phyloP scores from a whole-genome alignment of 2,113 vertebrate genomes.

The Mionectes macconnelli region DNA sequence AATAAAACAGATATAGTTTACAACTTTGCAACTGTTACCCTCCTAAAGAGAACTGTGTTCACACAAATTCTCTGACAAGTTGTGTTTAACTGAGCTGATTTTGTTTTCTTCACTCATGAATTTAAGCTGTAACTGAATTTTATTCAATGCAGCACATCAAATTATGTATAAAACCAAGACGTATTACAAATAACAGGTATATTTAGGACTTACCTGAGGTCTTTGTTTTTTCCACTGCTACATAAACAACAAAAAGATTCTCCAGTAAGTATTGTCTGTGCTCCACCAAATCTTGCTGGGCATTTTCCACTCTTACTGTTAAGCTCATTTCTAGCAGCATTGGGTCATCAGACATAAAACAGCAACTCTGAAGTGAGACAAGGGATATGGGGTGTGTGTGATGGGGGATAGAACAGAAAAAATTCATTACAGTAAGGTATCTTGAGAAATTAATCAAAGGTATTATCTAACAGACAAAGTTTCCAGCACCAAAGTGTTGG shows the following conservation, averaged over 20 bases:
- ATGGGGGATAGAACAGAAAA: background rate
- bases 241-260: constrained; percentile 90
- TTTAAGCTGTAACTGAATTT: background rate
- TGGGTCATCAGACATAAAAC: constrained; percentile 78
- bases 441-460: background rate
- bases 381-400: background rate
- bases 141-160: background rate
- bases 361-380: constrained; percentile 82
- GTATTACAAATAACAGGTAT: background rate
- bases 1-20: background rate
- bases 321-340: constrained; percentile 90
- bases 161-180: background rate
- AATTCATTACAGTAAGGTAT: background rate
- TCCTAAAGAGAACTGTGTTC: background rate
- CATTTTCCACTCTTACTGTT: constrained; percentile 80
- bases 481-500: background rate
- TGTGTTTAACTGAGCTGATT: background rate
- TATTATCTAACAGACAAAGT: background rate
- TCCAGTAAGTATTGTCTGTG: constrained; percentile 92
- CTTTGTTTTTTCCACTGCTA: constrained; percentile 74
- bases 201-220: constrained; percentile 68
- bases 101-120: background rate
- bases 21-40: background rate
- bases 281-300: constrained; percentile 86
- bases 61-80: background rate